Evolutionary conservation across 2,888 invertebrate species (phyloP), one percentile per base, ranked within the genome.

Genomic region (Ctenicera cuprea): DNA sequence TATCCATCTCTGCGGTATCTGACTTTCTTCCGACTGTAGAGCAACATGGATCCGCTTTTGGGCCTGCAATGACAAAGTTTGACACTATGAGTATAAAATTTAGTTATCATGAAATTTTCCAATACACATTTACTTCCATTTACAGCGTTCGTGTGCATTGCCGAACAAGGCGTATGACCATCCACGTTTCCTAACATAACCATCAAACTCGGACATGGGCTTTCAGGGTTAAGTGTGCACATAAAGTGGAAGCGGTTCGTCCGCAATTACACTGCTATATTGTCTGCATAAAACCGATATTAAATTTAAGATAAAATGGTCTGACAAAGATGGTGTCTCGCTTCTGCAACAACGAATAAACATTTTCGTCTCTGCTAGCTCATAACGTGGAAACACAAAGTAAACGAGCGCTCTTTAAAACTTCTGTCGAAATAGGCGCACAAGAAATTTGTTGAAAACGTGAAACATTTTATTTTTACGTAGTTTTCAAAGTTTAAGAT

Each of bases 1-100:
- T 98, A 98, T 20, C 98, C 98, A 85, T 98, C 98, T 74, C 97
- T 91, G 86, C 98, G 92, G 90, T 98, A 98, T 68, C 97, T 93
- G 79, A 95, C 97, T 87, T 97, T 96, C 90, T 98, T 98, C 72
- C 98, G 91, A 85, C 96, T 97, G 91, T 98, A 98, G 79, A 98
- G 91, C 85, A 98, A 90, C 95, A 98, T 95, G 33, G 98, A 97
- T 80, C 98, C 98, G 88, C 97, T 98, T 88, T 97, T 95, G 76
- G 98, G 98, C 87, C 98, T 97, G 89, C 0, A 89, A 89, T 81
- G 80, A 86, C 70, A 63, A 50, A 18, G 33, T 33, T 33, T 9
- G 9, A 9, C 9, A 1, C 9, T 9, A 33, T 45, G 69, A 73
- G 62, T 37, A 67, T 67, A 59, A 71, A 22, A 43, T 43, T 62